Evolutionary conservation across 2,888 invertebrate species (phyloP).

Genomic region (Ischnura elegans): DNA sequence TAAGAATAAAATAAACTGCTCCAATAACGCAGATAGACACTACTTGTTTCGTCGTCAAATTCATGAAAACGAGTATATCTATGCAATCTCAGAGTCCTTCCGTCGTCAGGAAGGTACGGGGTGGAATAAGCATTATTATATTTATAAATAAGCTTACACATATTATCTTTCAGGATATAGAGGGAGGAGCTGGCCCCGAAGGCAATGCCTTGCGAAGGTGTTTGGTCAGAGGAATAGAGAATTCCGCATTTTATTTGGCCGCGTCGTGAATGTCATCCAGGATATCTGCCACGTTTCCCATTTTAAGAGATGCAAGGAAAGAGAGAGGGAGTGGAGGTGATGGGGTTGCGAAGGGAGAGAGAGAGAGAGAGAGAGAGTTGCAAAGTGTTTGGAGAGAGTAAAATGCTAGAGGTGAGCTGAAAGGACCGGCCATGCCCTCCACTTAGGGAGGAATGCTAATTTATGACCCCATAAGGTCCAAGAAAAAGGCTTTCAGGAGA

Average conservation of each 20-base stretch:
- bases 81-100: neutral
- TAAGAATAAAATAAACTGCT: neutral
- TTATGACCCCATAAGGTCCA: conserved; percentile 33
- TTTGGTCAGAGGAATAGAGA: neutral
- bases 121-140: neutral
- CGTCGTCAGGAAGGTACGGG: neutral
- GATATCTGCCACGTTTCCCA: conserved; percentile 18
- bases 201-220: neutral
- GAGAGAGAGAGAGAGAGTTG: too few relatives aligned
- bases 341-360: neutral
- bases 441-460: conserved; percentile 28
- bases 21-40: neutral
- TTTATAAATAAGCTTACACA: too few relatives aligned
- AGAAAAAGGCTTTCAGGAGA: conserved; percentile 29
- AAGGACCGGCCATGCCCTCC: neutral
- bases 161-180: neutral
- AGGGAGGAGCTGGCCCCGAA: neutral
- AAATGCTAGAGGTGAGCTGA: neutral
- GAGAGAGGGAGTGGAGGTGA: neutral
- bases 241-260: neutral
- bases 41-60: neutral
- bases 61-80: neutral
- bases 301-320: neutral
- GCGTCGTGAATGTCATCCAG: neutral
- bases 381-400: neutral